Percentiles rank a stretch among this genome's conserved stretches.
phyloP scores from a whole-genome alignment of 2,888 invertebrate genomes.

The Dryocosmus kuriphilus region DNA sequence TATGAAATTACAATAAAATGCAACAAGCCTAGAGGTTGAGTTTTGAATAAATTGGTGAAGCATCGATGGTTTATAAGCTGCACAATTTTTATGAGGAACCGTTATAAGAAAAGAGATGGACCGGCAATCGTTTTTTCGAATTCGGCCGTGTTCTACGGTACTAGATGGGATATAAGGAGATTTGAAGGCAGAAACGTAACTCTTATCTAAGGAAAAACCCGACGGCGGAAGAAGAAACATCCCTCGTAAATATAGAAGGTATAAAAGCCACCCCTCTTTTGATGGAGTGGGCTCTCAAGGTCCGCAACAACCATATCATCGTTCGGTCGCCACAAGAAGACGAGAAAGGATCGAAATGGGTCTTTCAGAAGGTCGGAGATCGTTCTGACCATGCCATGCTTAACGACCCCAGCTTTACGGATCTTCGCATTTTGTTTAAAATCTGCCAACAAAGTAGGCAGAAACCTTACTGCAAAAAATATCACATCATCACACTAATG shows the following conservation, averaged over 20 bases:
- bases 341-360: conserved; percentile 60
- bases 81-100: conserved; percentile 2
- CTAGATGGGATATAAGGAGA: conserved; percentile 35
- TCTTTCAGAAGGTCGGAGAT: conserved; percentile 45
- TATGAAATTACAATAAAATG: too few relatives aligned
- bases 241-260: conserved; percentile 74
- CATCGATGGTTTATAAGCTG: neutral
- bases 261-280: conserved; percentile 72
- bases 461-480: neutral
- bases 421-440: conserved; percentile 71
- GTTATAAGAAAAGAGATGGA: conserved; percentile 21
- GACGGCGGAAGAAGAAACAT: conserved; percentile 71
- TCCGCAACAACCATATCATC: conserved; percentile 64
- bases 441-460: conserved; percentile 66
- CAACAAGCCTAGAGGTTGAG: too few relatives aligned
- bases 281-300: conserved; percentile 75
- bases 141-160: conserved; percentile 26
- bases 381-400: conserved; percentile 58
- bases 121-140: conserved; percentile 18
- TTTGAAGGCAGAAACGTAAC: conserved; percentile 56
- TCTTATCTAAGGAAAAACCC: conserved; percentile 72
- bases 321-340: conserved; percentile 66
- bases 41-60: neutral
- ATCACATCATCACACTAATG: neutral
- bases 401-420: conserved; percentile 70